Evolutionary conservation across 2,797 vertebrate genomes (phyloP), one percentile per base, ranked within the genome.

Genomic region (Poecilia picta): DNA sequence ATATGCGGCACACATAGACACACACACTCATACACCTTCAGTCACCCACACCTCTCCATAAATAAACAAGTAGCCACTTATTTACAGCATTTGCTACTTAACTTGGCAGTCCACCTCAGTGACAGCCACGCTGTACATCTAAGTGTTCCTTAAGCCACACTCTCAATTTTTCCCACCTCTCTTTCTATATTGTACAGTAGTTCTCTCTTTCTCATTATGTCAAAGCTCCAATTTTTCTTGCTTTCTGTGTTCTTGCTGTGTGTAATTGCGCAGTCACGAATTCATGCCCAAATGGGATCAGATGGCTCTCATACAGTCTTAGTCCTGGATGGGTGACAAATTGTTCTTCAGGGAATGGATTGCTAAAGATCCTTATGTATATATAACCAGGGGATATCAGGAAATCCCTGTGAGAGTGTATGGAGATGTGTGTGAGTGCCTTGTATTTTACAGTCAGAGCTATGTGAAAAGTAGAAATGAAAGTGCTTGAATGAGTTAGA

Each of bases 51-150:
- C 75, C 73, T 79, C 83, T 83, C 72, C 76, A 90, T 87, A 82
- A 84, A 88, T 79, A 47, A 82, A 90, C 57, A 88, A 89, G 78
- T 86, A 89, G 84, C 85, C 85, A 89, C 91, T 90, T 88, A 90
- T 90, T 92, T 85, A 87, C 76, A 79, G 55, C 83, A 83, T 89
- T 83, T 85, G 36, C 81, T 74, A 82, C 83, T 88, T 87, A 80
- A 77, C 85, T 83, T 70, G 72, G 74, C 55, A 20, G 70, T 71
- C 73, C 78, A 73, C 83, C 20, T 3, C 77, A 75, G 74, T 59
- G 78, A 82, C 76, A 71, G 70, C 75, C 80, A 53, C 20, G 3
- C n/a, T 75, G 75, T 72, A 62, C 76, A 75, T 79, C 57, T 62
- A 47, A 83, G 55, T 66, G 64, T 70, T 80, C 72, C 75, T 83